Base-by-base conservation (phyloP, 1,140 invertebrate genomes). In the Rhagoletis zephyria region DNA sequence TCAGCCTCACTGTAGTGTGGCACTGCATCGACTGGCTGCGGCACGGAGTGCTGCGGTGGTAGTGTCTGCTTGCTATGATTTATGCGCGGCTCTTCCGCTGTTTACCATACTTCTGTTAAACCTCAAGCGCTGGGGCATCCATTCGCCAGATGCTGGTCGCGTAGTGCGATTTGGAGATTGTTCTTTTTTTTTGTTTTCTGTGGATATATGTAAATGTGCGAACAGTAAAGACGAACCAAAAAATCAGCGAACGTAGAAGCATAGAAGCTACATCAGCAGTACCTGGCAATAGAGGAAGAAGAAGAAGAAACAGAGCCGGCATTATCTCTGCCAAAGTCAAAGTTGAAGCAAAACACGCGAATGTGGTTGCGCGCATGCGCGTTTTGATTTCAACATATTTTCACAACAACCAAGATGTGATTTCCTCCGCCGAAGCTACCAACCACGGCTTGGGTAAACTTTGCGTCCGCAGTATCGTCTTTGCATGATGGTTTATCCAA, bases 311-410 rank as follows among this genome's bases (percentile, higher is more conserved):
- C 45, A 42, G 14, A n/a, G 45, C 5, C 10, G 48, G 7, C 30
- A n/a, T 81, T 10, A 30, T 10, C 45, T n/a, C 19, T 9, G 48
- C 19, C 74, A 81, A 81, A 81, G 74, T 81, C 74, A 81, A 81
- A 81, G 74, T 81, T 81, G 74, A 81, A 67, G 64, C 30, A 67
- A 67, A 81, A 81, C 48, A 81, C 48, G 74, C 74, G 74, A 81
- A 56, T 81, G n/a, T 81, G 16, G 45, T 45, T n/a, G 74, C 48
- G 74, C 48, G 74, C 74, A 56, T 81, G 74, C 48, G 4, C 45
- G 48, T 81, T 56, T 81, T 56, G 74, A 81, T 81, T 81, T 81
- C 74, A 81, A 30, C 48, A 81, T 56, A 19, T 59, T 81, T 81
- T 56, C 74, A 42, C 74, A 81, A 81, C 48, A 12, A 12, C 51